Evolutionary conservation across 1,140 invertebrate species (phyloP), one percentile per base, ranked within the genome.

Genomic region (Chironomus striatipennis): DNA sequence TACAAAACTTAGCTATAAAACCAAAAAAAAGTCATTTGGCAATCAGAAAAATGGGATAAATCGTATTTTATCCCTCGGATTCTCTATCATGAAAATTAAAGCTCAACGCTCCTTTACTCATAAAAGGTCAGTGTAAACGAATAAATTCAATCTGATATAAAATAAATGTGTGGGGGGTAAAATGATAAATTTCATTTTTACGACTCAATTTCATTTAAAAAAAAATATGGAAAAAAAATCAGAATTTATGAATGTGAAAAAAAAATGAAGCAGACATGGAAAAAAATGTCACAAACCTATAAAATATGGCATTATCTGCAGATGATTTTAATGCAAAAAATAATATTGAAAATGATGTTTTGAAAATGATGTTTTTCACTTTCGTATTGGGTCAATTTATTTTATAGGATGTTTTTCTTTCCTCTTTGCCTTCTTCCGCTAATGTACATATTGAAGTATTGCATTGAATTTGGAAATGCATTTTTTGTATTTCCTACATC

Each of bases 151-250:
- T 57, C 47, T n/a, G 47, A 57, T 12, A 57, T 9, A 57, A 57
- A 57, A 57, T 57, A 57, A 57, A 57, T 57, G 12, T 57, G 47
- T 57, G 47, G n/a, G 24, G 24, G 24, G 47, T 12, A n/a, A 57
- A n/a, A 57, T n/a, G 47, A 57, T 57, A 57, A 57, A 57, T 57
- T 57, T 57, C 47, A 15, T 57, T 57, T 57, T 57, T 57, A 57
- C n/a, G 47, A 57, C 47, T 57, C 47, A 57, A 57, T 57, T 57
- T 57, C 47, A 57, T 57, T 57, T 57, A 12, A 57, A n/a, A 57
- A n/a, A 15, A 47, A 47, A 47, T 47, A 47, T 47, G 43, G 15
- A 47, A 47, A 47, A n/a, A 34, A 34, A 34, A 34, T 34, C 24
- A 34, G 24, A 34, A 34, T 34, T 34, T 34, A 34, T 34, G 24